These are phyloP conservation scores for Narcine bancroftii DNA, from an alignment of 2,113 vertebrate species.

Conservation along the genomic window DNA sequence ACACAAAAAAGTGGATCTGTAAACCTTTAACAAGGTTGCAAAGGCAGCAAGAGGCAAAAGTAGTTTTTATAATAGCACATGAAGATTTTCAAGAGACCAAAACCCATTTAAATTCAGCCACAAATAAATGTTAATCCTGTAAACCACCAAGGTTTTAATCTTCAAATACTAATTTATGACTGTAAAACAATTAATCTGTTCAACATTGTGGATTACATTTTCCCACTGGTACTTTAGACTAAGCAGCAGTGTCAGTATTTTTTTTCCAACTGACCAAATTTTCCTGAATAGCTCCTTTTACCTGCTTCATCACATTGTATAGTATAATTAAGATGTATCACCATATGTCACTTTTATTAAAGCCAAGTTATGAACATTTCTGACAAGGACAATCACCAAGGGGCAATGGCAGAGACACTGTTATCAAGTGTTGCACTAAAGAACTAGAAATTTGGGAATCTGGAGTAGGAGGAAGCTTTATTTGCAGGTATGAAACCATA, in stretches of 20 bases:
- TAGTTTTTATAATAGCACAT: neutral
- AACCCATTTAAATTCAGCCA: neutral
- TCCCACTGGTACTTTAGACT: slow-evolving; percentile 4
- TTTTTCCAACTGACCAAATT: slow-evolving; percentile 12
- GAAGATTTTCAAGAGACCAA: slow-evolving; percentile 24
- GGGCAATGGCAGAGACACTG: neutral
- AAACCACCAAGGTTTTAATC: neutral
- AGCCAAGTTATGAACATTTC: neutral
- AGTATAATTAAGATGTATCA: slow-evolving; percentile 21
- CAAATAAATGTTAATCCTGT: slow-evolving; percentile 3
- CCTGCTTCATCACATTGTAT: neutral
- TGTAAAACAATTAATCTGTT: slow-evolving; percentile 36
- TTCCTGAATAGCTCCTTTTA: neutral
- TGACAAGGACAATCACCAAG: neutral
- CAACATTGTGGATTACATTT: slow-evolving; percentile 32
- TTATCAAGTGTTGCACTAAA: neutral
- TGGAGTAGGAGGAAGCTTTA: neutral
- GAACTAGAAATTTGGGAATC: neutral
- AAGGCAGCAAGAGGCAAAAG: neutral
- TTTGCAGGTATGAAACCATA: neutral
- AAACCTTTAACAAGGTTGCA: slow-evolving; percentile 14
- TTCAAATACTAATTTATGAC: slow-evolving; percentile 29
- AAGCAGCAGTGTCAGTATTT: neutral
- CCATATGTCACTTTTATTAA: neutral
- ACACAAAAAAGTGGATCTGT: slow-evolving; percentile 5